These are phyloP conservation scores for Hemaris fuciformis DNA, from an alignment of 2,888 invertebrate species.

Conservation along the genomic window DNA sequence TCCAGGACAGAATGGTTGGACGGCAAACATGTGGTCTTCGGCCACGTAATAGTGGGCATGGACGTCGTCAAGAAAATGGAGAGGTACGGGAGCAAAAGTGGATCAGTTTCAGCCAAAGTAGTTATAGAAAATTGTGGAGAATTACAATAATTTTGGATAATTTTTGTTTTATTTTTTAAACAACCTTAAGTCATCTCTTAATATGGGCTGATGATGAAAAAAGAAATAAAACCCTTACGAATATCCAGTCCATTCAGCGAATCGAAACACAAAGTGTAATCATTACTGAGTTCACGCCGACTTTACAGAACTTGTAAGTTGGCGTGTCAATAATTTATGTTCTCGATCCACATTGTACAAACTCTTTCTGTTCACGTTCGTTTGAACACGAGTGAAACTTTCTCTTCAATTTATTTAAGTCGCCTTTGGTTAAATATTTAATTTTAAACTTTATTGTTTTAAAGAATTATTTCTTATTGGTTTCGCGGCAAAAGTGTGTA, in stretches of 20 bases:
- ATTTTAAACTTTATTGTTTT: background rate
- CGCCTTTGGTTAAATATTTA: background rate
- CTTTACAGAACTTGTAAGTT: background rate
- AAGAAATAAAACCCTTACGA: too few relatives aligned
- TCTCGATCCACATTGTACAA: background rate
- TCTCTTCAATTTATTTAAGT: background rate
- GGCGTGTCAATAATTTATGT: background rate
- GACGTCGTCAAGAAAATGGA: slow-evolving; percentile 97
- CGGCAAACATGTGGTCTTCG: slow-evolving; percentile 98
- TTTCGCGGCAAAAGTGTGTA: too few relatives aligned
- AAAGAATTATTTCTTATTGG: background rate
- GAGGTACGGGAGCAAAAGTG: slow-evolving; percentile 90
- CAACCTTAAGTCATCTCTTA: background rate
- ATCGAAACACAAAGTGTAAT: background rate
- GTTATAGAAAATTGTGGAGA: slow-evolving; percentile 93
- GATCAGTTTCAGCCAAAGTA: slow-evolving; percentile 89
- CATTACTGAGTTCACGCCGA: background rate
- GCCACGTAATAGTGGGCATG: slow-evolving; percentile 95
- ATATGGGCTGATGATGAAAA: too few relatives aligned
- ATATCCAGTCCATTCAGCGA: background rate
- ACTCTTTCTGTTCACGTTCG: background rate
- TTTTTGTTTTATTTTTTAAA: slow-evolving; percentile 20
- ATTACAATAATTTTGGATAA: slow-evolving; percentile 80
- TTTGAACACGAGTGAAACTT: background rate
- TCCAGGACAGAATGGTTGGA: slow-evolving; percentile 93